Percentiles rank a stretch among this genome's conserved stretches.
These are phyloP conservation scores for Euura lappo DNA, from an alignment of 1,140 invertebrate genomes.

Conservation along the genomic window DNA sequence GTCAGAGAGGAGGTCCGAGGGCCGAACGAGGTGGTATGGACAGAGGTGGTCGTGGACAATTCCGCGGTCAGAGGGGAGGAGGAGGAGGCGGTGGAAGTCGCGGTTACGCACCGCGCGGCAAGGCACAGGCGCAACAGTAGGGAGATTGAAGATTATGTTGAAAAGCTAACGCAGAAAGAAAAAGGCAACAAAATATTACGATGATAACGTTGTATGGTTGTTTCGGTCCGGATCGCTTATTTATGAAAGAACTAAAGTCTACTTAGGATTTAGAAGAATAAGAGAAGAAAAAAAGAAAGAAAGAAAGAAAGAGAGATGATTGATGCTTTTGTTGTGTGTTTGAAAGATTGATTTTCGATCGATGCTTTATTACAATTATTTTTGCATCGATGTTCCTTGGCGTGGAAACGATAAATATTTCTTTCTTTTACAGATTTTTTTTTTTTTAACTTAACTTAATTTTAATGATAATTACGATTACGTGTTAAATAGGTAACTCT, in stretches of 20 bases:
- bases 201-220: conserved; percentile 31
- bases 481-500: background rate
- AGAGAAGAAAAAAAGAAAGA: background rate
- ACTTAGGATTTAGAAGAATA: conserved; percentile 10
- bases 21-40: conserved; percentile 40
- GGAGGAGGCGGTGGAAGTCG: conserved; percentile 37
- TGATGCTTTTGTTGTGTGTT: background rate
- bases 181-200: conserved; percentile 32
- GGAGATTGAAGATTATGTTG: background rate
- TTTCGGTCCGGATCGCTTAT: conserved; percentile 39
- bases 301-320: no score
- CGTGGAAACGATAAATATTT: no score
- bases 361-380: background rate
- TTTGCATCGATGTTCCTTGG: background rate
- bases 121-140: conserved; percentile 49
- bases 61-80: conserved; percentile 46
- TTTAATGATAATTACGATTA: background rate
- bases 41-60: conserved; percentile 44
- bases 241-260: conserved; percentile 44
- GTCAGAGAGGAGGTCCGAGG: conserved; percentile 36
- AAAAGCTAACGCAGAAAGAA: background rate
- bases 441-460: background rate
- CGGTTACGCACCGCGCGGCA: conserved; percentile 46
- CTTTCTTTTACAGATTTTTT: background rate
- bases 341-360: background rate